These are phyloP conservation scores for Apamea monoglypha DNA, from an alignment of 2,888 invertebrate species.

Conservation along the genomic window DNA sequence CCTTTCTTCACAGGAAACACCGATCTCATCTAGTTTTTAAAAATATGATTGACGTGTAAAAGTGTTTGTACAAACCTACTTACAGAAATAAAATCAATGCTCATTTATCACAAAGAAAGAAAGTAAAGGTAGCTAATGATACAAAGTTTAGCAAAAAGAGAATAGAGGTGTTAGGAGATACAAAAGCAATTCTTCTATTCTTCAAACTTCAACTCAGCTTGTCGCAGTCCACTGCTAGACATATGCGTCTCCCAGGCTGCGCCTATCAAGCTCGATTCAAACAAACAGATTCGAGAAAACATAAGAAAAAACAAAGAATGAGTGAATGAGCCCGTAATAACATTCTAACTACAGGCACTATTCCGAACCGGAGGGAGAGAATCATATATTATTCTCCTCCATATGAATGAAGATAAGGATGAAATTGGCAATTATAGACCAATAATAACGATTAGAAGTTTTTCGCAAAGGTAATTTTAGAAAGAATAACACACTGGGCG, in stretches of 20 bases:
- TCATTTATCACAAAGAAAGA: background rate
- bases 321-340: too few relatives aligned
- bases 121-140: background rate
- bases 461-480: background rate
- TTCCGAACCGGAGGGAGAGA: background rate
- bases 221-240: too few relatives aligned
- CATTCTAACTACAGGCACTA: too few relatives aligned
- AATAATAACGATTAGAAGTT: background rate
- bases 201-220: background rate
- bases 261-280: background rate
- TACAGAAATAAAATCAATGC: too few relatives aligned
- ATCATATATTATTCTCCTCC: background rate
- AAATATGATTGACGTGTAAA: too few relatives aligned
- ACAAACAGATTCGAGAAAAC: background rate
- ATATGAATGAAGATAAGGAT: background rate
- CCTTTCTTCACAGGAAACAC: too few relatives aligned
- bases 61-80: too few relatives aligned
- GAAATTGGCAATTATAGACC: background rate
- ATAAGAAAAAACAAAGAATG: background rate
- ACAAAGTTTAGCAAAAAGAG: background rate
- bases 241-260: too few relatives aligned
- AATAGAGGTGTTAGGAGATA: background rate
- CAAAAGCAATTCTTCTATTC: too few relatives aligned
- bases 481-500: background rate
- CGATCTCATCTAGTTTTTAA: too few relatives aligned